A percentile compares a stretch with the other conserved stretches of the same genome.
Evolutionary conservation across 2,113 vertebrate genomes (phyloP).

Genomic region (Cyanoramphus novaezelandiae): DNA sequence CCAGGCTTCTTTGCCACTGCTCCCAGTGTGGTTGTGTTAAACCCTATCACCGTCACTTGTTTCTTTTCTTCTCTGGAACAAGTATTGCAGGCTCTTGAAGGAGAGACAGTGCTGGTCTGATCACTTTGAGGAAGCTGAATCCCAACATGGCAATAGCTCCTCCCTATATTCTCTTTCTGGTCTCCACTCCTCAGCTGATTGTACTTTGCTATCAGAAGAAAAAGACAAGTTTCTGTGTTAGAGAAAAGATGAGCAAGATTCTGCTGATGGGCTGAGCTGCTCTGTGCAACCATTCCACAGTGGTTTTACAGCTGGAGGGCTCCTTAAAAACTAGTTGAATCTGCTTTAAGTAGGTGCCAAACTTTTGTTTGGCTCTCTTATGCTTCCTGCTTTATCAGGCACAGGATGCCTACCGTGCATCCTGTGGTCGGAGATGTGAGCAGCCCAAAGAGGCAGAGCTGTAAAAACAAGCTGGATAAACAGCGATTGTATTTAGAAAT

Average conservation of each 20-base stretch:
- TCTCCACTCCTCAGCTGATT: neutral
- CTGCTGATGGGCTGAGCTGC: neutral
- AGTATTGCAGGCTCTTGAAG: neutral
- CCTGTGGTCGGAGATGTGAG: neutral
- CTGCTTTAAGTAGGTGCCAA: neutral
- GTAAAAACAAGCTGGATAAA: slow-evolving; percentile 31
- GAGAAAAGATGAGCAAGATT: neutral
- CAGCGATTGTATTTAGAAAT: slow-evolving; percentile 36
- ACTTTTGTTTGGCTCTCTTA: neutral
- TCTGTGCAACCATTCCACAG: neutral
- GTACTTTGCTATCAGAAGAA: neutral
- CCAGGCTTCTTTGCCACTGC: neutral
- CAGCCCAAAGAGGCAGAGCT: slow-evolving; percentile 18
- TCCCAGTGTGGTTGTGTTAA: neutral
- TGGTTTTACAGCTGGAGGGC: neutral
- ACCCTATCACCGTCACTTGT: neutral
- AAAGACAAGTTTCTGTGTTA: neutral
- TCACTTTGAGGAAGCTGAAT: neutral
- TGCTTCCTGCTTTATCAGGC: neutral
- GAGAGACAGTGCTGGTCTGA: neutral
- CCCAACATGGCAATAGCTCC: neutral
- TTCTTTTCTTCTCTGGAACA: neutral
- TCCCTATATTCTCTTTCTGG: neutral
- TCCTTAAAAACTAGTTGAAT: neutral
- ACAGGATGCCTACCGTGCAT: neutral